Evolutionary conservation across 1,140 invertebrate species (phyloP), one percentile per base, ranked within the genome.

Genomic region (Callitettix versicolor): DNA sequence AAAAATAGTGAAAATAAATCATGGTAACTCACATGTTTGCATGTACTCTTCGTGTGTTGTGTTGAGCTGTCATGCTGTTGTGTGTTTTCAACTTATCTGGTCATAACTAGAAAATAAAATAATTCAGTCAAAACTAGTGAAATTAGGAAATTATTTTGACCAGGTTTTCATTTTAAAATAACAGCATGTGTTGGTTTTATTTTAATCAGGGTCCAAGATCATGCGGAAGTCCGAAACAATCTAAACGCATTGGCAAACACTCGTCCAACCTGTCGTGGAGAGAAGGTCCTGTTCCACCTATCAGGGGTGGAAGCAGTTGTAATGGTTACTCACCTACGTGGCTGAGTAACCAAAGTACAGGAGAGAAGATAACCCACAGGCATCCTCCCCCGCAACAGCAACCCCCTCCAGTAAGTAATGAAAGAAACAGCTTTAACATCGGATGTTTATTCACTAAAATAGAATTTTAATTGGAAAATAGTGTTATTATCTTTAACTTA

Each of bases 251-350:
- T 22, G 41, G 22, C 14, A n/a, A 36, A 42, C 34, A 59, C 17
- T 41, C 53, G 33, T 59, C 56, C 21, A 54, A 56, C 34, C 22
- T 46, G 6, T 48, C 52, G 9, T 36, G 51, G 26, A 30, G 26
- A 30, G 26, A 30, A 30, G 30, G 49, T 14, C 22, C 49, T 5
- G 42, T 42, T 15, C 53, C 53, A 12, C 48, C 54, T 17, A 24
- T 30, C 26, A 30, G 57, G 14, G 58, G 60, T 47, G 55, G 53
- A 17, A 56, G 53, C 46, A 56, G 54, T 24, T 57, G 55, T 30
- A 57, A 36, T 38, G 46, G 46, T 14, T 58, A 58, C 43, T 42
- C 53, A 18, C 54, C 54, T 6, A 24, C 50, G 3, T 58, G 56
- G 53, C 53, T 51, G 6, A 51, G 30, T n/a, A 51, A 34, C 36